Conservation (phyloP, 2,888 invertebrate genomes). For the Hololepta plana region DNA sequence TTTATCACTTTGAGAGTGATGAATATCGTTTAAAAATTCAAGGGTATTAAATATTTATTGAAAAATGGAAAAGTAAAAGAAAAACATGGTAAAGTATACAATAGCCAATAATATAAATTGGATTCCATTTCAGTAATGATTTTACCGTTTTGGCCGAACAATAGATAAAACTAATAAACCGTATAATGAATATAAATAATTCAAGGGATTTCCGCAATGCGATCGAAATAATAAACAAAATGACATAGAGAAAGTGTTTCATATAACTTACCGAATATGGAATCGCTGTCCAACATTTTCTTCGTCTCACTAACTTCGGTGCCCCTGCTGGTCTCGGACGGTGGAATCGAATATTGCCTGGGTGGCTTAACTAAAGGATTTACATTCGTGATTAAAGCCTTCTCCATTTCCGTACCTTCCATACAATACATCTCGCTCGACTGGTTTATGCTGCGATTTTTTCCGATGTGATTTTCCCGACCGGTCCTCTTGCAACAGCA, state of each 20-base stretch:
- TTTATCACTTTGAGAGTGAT: too few species aligned
- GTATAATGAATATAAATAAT: conserved; percentile 4
- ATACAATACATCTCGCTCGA: conserved; percentile 39
- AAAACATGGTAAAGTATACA: too few species aligned
- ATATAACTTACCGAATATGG: conserved; percentile 8
- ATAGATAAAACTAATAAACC: too few species aligned
- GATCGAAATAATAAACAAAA: conserved; percentile 7
- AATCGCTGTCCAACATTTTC: conserved; percentile 56
- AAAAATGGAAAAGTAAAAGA: too few species aligned
- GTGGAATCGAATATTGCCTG: conserved; percentile 54
- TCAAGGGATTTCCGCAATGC: too few species aligned
- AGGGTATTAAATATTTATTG: too few species aligned
- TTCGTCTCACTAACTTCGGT: conserved; percentile 72
- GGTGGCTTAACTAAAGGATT: conserved; percentile 76
- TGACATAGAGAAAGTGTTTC: too few species aligned
- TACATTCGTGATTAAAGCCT: conserved; percentile 65
- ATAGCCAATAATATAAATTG: too few species aligned
- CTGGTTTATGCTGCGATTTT: conserved; percentile 17
- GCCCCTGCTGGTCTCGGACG: conserved; percentile 49
- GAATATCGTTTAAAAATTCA: too few species aligned
- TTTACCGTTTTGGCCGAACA: too few species aligned
- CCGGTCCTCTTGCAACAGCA: conserved; percentile 20
- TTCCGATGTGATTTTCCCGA: conserved; percentile 9
- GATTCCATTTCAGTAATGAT: too few species aligned
- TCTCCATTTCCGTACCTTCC: conserved; percentile 62